Base-by-base conservation (phyloP, 2,888 invertebrate genomes). In the Notocelia uddmanniana region DNA sequence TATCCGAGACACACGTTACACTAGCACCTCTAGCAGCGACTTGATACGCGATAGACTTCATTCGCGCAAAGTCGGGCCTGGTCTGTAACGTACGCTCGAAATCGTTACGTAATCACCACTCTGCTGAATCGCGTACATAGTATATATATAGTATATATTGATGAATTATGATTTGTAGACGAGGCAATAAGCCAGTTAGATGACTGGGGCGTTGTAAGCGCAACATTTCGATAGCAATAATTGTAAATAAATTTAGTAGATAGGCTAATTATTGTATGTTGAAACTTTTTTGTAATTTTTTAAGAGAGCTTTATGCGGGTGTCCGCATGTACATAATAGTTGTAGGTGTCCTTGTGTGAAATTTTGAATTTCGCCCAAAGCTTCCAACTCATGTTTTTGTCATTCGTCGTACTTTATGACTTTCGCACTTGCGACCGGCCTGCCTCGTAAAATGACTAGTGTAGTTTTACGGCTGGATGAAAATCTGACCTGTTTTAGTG, bases 251-350 rank as follows among this genome's bases (percentile, higher is more conserved):
- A 76, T 19, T 81, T 83, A 79, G 85, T 93, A 93, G 93, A 90
- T 93, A 93, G 93, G 87, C 85, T 92, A 92, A 93, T 91, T 92
- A 90, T 89, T 89, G 85, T 90, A 91, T 84, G 91, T 92, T 92
- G 87, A 89, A 81, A 89, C 81, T 84, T 90, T 90, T 31, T 90
- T 91, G 89, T 91, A 92, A 87, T 92, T 90, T 90, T 90, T 90
- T 92, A 91, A 92, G 89, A 92, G 91, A 93, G 92, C 92, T 92
- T 92, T 93, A 91, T 89, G 89, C 90, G 90, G 85, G 78, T 74
- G 73, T 79, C 83, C 89, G 91, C 85, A 82, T 92, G 90, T 92
- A 91, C 87, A 91, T 85, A 77, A 80, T 89, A 89, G 85, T 81
- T 80, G 83, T 90, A 89, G 84, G 78, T 76, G 76, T 79, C 79